Percentiles rank a stretch among this genome's conserved stretches.
These are phyloP conservation scores for Cepaea hortensis DNA, from an alignment of 2,888 invertebrate species.

Conservation along the genomic window DNA sequence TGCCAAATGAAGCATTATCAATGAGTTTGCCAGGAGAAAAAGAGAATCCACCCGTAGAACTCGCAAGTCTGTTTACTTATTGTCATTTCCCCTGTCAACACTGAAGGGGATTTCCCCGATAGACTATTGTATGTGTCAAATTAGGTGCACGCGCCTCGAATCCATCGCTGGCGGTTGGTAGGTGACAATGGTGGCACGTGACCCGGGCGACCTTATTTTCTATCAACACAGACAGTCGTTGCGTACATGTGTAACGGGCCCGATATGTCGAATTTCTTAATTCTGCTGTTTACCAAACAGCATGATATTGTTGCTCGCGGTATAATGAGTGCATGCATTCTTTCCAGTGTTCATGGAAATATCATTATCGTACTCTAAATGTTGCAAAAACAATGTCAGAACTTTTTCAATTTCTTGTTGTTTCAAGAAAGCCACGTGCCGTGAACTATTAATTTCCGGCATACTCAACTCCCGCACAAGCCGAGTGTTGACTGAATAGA, in stretches of 20 bases:
- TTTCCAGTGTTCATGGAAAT: neutral
- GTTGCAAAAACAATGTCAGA: neutral
- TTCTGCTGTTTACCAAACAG: neutral
- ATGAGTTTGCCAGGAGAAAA: neutral
- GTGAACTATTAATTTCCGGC: neutral
- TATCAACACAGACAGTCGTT: neutral
- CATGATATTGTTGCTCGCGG: neutral
- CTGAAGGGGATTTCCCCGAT: neutral
- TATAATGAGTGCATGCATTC: neutral
- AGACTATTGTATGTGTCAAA: constrained; percentile 11
- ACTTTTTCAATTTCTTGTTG: neutral
- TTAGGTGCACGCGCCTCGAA: neutral
- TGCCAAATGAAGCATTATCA: neutral
- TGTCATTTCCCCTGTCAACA: neutral
- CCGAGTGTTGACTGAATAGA: neutral
- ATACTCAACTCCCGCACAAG: neutral
- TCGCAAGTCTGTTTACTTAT: constrained; percentile 5
- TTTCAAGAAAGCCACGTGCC: neutral
- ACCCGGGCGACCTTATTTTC: neutral
- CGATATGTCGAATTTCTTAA: neutral
- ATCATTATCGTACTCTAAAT: neutral
- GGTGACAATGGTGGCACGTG: neutral
- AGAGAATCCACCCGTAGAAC: neutral
- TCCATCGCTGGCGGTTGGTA: neutral
- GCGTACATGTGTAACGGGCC: neutral